Percentiles rank a stretch among this genome's conserved stretches.
These are phyloP conservation scores for Pterostichus madidus DNA, from an alignment of 2,888 invertebrate genomes.

Conservation along the genomic window DNA sequence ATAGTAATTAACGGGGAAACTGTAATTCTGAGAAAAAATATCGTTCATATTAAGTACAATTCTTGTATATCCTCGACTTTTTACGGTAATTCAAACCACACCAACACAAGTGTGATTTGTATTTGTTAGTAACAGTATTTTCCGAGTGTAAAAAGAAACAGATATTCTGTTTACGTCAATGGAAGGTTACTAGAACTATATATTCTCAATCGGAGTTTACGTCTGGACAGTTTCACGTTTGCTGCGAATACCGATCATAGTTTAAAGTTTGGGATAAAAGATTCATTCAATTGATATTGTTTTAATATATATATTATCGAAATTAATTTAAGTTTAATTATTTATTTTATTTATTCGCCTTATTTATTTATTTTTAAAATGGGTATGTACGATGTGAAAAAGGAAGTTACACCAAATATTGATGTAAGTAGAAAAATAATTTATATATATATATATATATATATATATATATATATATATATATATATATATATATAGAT, in stretches of 20 bases:
- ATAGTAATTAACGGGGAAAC: neutral
- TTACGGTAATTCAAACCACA: neutral
- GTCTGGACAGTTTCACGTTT: neutral
- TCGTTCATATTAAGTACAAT: neutral
- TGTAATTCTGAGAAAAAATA: neutral
- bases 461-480: too few species aligned
- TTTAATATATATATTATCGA: neutral
- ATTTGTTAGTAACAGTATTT: neutral
- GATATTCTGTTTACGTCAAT: neutral
- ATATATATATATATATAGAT: too few species aligned
- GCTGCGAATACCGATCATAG: too few species aligned
- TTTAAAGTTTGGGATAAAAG: neutral
- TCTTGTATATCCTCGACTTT: neutral
- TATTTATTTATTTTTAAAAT: neutral
- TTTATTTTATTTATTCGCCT: neutral
- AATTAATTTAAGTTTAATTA: neutral
- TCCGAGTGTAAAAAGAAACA: neutral
- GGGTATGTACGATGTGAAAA: slow-evolving; percentile 13
- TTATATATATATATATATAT: too few species aligned
- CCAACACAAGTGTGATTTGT: neutral
- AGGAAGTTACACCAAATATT: neutral
- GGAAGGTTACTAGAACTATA: neutral
- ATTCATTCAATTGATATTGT: neutral
- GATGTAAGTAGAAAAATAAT: slow-evolving; percentile 11
- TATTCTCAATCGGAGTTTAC: neutral